These are phyloP conservation scores for Chiloscyllium punctatum DNA, from an alignment of 2,797 vertebrate genomes.

Conservation along the genomic window DNA sequence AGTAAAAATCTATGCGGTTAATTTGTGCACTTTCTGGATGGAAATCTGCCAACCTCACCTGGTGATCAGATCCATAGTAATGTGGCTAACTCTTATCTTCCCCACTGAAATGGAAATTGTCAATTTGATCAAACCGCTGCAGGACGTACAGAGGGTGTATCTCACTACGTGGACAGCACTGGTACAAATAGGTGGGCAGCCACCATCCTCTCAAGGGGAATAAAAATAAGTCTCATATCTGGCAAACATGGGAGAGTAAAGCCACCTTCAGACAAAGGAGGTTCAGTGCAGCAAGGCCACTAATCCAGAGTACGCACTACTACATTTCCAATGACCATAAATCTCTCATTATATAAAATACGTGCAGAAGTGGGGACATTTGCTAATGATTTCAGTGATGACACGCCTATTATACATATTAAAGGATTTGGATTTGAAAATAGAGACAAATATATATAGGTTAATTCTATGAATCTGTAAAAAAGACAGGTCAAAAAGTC, in stretches of 20 bases:
- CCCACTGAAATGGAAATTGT: not conserved
- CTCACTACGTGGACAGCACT: not conserved
- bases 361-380: not conserved
- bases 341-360: not conserved
- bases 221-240: not conserved
- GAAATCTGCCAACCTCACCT: no score
- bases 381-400: no score
- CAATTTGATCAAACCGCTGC: not conserved
- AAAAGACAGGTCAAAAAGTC: no score
- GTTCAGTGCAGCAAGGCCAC: not conserved
- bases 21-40: no score
- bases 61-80: no score
- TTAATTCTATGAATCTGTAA: no score
- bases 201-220: no score
- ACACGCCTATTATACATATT: no score
- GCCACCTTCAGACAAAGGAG: not conserved
- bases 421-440: no score
- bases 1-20: not conserved
- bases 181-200: no score
- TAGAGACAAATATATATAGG: no score
- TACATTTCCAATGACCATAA: not conserved
- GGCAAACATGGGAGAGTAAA: not conserved
- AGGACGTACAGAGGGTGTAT: not conserved
- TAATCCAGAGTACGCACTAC: not conserved
- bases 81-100: not conserved